Evolutionary conservation across 2,888 invertebrate species (phyloP).

Genomic region (Dryocosmus kuriphilus): DNA sequence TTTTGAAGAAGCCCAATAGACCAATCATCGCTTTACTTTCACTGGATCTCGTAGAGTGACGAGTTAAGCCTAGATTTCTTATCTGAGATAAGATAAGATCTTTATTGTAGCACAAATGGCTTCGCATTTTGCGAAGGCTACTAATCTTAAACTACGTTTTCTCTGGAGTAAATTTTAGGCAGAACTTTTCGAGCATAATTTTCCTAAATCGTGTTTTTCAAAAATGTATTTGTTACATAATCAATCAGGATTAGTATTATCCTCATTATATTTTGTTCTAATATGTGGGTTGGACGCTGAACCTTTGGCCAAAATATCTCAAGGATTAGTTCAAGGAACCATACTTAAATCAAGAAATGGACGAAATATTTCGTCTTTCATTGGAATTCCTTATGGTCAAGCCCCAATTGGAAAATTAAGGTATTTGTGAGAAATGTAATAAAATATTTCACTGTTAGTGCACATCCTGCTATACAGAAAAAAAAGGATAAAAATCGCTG

Average conservation of each 20-base stretch:
- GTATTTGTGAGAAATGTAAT: constrained; percentile 34
- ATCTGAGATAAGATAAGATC: no score
- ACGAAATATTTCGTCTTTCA: constrained; percentile 52
- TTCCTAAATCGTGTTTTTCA: neutral
- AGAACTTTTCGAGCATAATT: neutral
- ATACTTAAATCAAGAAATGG: neutral
- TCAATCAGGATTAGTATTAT: neutral
- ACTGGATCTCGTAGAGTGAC: no score
- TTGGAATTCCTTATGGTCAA: constrained; percentile 65
- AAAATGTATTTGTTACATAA: neutral
- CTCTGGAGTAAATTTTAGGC: neutral
- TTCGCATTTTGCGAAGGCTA: neutral
- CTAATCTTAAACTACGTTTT: neutral
- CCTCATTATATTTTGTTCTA: no score
- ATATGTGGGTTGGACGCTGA: neutral
- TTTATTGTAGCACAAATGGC: no score
- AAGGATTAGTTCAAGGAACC: neutral
- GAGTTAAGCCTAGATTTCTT: no score
- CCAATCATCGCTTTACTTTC: no score
- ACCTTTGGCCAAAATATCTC: neutral
- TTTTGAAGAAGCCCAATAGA: no score
- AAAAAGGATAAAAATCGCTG: no score
- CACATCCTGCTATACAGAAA: no score
- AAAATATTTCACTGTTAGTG: neutral
- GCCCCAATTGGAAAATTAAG: constrained; percentile 62